These are phyloP conservation scores for Solenopsis invicta DNA, from an alignment of 1,140 invertebrate genomes.

Conservation along the genomic window DNA sequence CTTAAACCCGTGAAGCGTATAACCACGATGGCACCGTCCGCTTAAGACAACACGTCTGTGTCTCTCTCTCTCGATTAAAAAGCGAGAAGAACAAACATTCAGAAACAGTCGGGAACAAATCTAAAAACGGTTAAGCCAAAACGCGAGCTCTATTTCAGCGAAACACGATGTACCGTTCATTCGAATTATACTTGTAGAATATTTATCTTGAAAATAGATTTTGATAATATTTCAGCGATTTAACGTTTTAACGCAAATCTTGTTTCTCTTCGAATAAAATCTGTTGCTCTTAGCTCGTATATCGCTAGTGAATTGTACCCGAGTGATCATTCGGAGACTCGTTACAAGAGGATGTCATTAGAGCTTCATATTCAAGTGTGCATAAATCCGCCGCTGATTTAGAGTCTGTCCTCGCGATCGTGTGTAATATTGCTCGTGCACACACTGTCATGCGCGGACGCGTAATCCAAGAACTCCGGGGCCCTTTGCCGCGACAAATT, in stretches of 20 bases:
- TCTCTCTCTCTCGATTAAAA: neutral
- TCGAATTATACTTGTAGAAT: neutral
- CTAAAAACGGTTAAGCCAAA: neutral
- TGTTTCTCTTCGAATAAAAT: neutral
- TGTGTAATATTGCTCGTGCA: conserved; percentile 57
- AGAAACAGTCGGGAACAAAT: neutral
- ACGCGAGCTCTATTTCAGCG: neutral
- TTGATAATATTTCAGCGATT: neutral
- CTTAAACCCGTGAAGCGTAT: neutral
- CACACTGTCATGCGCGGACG: conserved; percentile 36
- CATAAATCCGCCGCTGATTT: conserved; percentile 34
- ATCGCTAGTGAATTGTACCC: neutral
- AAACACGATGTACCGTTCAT: neutral
- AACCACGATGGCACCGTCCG: neutral
- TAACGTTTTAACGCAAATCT: neutral
- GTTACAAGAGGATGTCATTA: neutral
- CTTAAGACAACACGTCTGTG: neutral
- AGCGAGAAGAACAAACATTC: neutral
- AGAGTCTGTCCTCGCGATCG: conserved; percentile 37
- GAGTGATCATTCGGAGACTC: neutral
- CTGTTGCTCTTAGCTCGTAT: neutral
- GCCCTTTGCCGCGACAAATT: neutral
- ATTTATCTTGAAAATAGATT: neutral
- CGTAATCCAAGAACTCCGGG: neutral
- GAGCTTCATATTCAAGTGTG: neutral